Evolutionary conservation across 2,888 invertebrate species (phyloP), one percentile per base, ranked within the genome.

Genomic region (Pharmacophagus antenor): DNA sequence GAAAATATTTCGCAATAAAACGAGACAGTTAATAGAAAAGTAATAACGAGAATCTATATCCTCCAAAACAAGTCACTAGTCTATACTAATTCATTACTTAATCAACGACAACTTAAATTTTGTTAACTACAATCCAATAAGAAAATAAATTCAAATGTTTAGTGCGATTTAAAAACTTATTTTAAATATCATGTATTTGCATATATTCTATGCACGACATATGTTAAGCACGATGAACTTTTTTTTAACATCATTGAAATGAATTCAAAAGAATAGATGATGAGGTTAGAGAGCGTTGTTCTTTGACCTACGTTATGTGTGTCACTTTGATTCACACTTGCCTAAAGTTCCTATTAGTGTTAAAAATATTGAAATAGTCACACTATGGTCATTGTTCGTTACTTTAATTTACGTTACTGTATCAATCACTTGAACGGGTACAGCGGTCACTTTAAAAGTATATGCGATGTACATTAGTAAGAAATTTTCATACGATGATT

Each of bases 321-420:
- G 72, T 70, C 68, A 59, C 61, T 57, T 62, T 65, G 62, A 72
- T 77, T 73, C 68, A 65, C 67, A 61, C 62, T 62, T 55, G 54
- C 56, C 67, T 66, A 70, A 69, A 71, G 50, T 62, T 61, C 58
- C 58, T 65, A 62, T 78, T 77, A 73, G 69, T 62, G 56, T 61
- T 68, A 54, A 44, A 47, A 54, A 51, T 54, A 37, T 27, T 57
- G 58, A 52, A 61, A 59, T 20, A 23, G 48, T 52, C 22, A 59
- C 49, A 55, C 22, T 44, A 31, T 27, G 21, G 41, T 31, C 42
- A 57, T 47, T 37, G 22, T 48, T 56, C 57, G 57, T 49, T 47
- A 47, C 54, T 52, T 55, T 57, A 44, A 60, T 55, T 60, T 21
- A 50, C 60, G 55, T 50, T 10, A 27, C 7, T 18, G 20, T 49